These are phyloP conservation scores for Ceyx melanurus DNA, from an alignment of 2,113 vertebrate species.

Conservation along the genomic window DNA sequence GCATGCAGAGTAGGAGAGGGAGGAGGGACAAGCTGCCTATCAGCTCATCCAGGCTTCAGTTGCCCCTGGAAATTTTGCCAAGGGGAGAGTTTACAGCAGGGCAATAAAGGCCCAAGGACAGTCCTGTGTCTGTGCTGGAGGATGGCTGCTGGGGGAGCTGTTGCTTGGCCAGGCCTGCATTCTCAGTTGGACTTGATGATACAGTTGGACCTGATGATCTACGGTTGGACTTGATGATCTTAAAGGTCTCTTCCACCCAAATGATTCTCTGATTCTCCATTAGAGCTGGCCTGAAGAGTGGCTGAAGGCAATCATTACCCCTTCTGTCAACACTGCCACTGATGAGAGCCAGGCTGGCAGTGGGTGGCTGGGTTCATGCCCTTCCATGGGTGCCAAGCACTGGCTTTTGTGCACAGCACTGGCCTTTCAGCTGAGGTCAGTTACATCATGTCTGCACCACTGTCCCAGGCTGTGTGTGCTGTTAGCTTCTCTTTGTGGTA, in stretches of 20 bases:
- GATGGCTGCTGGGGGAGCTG: background rate
- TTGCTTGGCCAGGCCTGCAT: background rate
- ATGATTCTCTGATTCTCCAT: too few species aligned
- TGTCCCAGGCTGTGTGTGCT: background rate
- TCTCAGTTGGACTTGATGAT: background rate
- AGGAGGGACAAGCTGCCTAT: background rate
- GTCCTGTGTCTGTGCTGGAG: background rate
- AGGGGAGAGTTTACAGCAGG: background rate
- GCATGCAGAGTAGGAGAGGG: background rate
- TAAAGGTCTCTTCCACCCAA: too few species aligned
- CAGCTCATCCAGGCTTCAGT: background rate
- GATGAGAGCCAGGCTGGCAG: background rate
- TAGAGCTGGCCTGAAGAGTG: background rate
- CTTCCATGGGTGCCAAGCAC: background rate
- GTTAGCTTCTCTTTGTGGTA: background rate
- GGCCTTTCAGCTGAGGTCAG: background rate
- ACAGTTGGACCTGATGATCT: too few species aligned
- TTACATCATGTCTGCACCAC: background rate
- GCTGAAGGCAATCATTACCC: background rate
- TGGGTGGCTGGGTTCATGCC: background rate
- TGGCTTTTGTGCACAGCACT: background rate
- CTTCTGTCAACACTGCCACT: accelerated
- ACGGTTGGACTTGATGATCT: too few species aligned
- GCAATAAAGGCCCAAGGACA: background rate
- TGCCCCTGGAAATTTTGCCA: background rate